These are phyloP conservation scores for Blastobasis lacticolella DNA, from an alignment of 2,888 invertebrate genomes.

Conservation along the genomic window DNA sequence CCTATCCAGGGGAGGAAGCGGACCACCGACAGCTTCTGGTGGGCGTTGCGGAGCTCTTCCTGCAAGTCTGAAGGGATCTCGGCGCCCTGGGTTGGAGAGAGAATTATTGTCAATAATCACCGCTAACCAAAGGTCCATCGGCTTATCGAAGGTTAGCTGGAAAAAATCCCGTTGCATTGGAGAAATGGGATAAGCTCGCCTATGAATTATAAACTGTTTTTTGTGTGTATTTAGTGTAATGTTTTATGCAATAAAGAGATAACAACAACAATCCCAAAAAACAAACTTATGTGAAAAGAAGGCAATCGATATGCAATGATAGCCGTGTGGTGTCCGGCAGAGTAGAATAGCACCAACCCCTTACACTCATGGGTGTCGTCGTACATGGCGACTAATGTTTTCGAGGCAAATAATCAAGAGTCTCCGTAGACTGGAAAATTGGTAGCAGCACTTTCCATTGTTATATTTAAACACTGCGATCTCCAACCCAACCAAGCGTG, in stretches of 20 bases:
- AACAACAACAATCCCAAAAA: neutral
- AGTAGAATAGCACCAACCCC: no score
- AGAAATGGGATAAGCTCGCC: neutral
- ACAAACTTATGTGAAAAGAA: no score
- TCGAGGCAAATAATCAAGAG: no score
- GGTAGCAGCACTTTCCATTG: no score
- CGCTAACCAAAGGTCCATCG: neutral
- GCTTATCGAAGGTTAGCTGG: neutral
- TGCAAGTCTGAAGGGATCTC: constrained; percentile 41
- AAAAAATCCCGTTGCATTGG: neutral
- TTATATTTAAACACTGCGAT: no score
- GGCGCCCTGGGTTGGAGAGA: constrained; percentile 45
- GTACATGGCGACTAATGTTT: no score
- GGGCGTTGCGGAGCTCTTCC: constrained; percentile 43
- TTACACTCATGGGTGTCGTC: no score
- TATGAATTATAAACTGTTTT: no score
- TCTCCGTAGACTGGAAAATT: no score
- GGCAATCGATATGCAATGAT: no score
- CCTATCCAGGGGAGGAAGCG: constrained; percentile 56
- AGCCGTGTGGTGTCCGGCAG: neutral
- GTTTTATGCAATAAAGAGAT: neutral
- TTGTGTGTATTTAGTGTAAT: neutral
- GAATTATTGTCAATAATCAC: neutral
- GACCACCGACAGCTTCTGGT: constrained; percentile 45
- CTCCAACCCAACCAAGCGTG: no score